Base-by-base conservation (phyloP, 2,797 vertebrate species). In the Bucorvus abyssinicus region DNA sequence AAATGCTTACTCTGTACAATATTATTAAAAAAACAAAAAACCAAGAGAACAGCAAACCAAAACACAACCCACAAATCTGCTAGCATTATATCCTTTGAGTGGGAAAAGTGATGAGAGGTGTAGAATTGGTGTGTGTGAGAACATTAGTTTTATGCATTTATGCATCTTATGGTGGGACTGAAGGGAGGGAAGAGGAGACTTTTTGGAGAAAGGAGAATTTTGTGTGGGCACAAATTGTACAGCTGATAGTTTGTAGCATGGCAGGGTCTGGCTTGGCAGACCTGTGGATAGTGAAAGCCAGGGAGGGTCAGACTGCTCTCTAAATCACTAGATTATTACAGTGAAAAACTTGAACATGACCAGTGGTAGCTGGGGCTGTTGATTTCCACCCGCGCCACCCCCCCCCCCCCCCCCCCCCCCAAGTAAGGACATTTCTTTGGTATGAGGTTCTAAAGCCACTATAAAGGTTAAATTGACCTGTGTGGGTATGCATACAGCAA, bases 391-490 rank as follows among this genome's bases (percentile, higher is more conserved):
- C 38, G 12, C 38, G n/a, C n/a, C n/a, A n/a, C n/a, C n/a, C n/a
- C n/a, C n/a, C n/a, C n/a, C n/a, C n/a, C n/a, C n/a, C n/a, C n/a
- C 4, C 3, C 20, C 23, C 7, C 21, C 4, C 1, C 0, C 4
- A 18, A 24, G 0, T 45, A 53, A 16, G 4, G 27, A 12, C 12
- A 17, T 59, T 90, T 83, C 19, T 63, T 86, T 47, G 63, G 0
- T 53, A 14, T 26, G 52, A 77, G 9, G 9, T 80, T 86, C 36
- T 88, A 42, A 83, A 87, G 52, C 26, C 17, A 50, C 3, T 10
- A 1, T 47, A 60, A 80, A 56, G 29, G 6, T 75, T 90, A 69
- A 61, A 40, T 49, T 91, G 20, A 49, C 7, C 7, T 87, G 40
- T 53, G 5, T 47, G 40, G 29, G 24, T 81, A 57, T 69, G 29